Evolutionary conservation across 2,797 vertebrate species (phyloP).

Genomic region (Argya squamiceps): DNA sequence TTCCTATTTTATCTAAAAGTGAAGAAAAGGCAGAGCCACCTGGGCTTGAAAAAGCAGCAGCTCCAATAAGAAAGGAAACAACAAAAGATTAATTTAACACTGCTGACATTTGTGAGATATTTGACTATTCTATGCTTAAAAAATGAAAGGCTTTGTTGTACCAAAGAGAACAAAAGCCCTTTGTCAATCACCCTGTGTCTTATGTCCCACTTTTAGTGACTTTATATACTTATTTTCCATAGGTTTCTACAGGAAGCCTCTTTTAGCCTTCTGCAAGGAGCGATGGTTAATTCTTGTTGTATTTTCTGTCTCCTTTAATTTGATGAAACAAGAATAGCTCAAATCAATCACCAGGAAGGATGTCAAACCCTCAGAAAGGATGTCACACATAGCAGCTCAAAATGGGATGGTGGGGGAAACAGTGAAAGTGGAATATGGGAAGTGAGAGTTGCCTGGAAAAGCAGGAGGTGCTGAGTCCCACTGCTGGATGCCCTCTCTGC

Average conservation of each 20-base stretch:
- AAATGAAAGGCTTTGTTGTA: not conserved
- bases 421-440: not conserved
- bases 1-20: not conserved
- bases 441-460: not conserved
- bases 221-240: not conserved
- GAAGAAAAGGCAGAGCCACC: not conserved
- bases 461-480: not conserved
- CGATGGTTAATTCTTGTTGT: not conserved
- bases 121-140: not conserved
- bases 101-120: not conserved
- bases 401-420: not conserved
- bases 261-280: not conserved
- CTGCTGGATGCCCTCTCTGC: not conserved
- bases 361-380: slow-evolving; percentile 2
- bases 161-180: not conserved
- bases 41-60: not conserved
- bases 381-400: slow-evolving; percentile 10
- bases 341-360: slow-evolving; percentile 27
- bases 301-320: slow-evolving; percentile 30
- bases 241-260: not conserved
- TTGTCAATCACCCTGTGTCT: not conserved
- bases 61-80: not conserved
- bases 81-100: not conserved
- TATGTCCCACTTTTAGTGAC: not conserved
- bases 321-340: slow-evolving; percentile 40